Base-by-base conservation (phyloP, 2,888 invertebrate genomes). In the Rotaria socialis region DNA sequence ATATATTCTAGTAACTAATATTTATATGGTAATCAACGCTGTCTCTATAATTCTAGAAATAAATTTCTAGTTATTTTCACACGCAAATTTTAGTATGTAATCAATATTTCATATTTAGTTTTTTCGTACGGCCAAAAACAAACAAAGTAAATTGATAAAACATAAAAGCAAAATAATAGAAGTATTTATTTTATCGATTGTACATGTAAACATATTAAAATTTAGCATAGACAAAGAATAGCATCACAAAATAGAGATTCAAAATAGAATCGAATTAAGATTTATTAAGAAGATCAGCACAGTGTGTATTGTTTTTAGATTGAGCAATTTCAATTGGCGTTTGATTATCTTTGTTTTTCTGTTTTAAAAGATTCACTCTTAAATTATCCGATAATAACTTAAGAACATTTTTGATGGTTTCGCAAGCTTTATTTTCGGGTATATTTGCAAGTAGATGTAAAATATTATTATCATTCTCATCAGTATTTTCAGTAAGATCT, bases 391-490 rank as follows among this genome's bases (percentile, higher is more conserved):
- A 16, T 35, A 67, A 27, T 35, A 67, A 67, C 16, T 4, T 0
- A 27, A 67, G 35, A n/a, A 67, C 35, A 35, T 67, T n/a, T 35
- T 67, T 67, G 16, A 67, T 67, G 16, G 67, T 27, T 14, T 27
- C 67, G 35, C 4, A 14, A 27, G 27, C 67, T 27, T 35, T 67
- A 67, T 67, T 16, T 11, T 67, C 35, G 2, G 67, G 35, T 67
- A 67, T 6, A 67, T 67, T 35, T 27, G 67, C 67, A 27, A 67
- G 67, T 4, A 80, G n/a, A 80, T 80, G 75, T 22, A 80, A 47
- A 19, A 80, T 80, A 47, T 80, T 80, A 80, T 80, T 80, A 43
- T 47, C 24, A 47, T 27, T 22, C 8, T 80, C 47, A 80, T 80
- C 75, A 10, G 14, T 24, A 24, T 41, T 24, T 11, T 80, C 41